Evolutionary conservation across 2,113 vertebrate genomes (phyloP).

Genomic region (Colossoma macropomum): DNA sequence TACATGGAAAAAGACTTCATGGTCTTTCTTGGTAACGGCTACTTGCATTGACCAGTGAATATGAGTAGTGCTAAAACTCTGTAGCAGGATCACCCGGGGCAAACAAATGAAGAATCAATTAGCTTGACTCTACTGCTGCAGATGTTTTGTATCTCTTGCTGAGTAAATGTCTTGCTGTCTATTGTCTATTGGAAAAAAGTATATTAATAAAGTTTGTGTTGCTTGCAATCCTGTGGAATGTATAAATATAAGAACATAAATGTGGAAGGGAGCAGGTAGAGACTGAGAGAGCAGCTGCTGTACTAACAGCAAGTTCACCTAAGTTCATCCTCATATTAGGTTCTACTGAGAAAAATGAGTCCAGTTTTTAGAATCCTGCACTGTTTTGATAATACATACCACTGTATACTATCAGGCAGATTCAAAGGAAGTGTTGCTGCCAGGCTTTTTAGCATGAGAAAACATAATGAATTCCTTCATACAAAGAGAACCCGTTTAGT

Average conservation of each 20-base stretch:
- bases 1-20: too few species aligned
- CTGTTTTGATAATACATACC: conserved; percentile 66
- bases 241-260: neutral
- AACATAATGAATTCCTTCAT: conserved; percentile 49
- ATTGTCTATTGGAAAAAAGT: too few species aligned
- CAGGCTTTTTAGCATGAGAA: conserved; percentile 57
- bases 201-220: too few species aligned
- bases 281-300: neutral
- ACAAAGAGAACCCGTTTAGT: conserved; percentile 54
- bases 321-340: conserved; percentile 19
- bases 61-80: too few species aligned
- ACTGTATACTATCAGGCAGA: conserved; percentile 55
- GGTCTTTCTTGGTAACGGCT: too few species aligned
- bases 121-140: too few species aligned
- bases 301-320: neutral
- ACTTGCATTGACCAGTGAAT: too few species aligned
- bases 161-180: too few species aligned
- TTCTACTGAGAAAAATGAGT: conserved; percentile 2
- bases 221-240: neutral
- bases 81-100: too few species aligned
- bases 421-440: conserved; percentile 61
- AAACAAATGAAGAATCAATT: too few species aligned
- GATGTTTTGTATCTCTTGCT: too few species aligned
- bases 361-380: conserved; percentile 29
- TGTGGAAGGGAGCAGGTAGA: neutral